Evolutionary conservation across 2,113 vertebrate genomes (phyloP).

Genomic region (Ciconia maguari): DNA sequence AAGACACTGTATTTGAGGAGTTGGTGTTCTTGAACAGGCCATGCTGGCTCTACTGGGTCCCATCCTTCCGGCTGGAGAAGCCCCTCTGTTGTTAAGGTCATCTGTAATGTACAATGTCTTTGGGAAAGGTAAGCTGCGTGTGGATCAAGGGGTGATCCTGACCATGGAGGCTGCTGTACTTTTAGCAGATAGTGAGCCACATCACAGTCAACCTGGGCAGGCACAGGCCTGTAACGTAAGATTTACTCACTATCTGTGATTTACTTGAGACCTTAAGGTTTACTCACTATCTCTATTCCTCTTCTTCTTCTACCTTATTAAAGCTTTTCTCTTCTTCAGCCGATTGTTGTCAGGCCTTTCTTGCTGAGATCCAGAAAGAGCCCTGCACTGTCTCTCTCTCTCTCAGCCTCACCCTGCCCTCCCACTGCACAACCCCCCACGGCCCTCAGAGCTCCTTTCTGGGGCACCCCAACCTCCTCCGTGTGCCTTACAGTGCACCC

Average conservation of each 20-base stretch:
- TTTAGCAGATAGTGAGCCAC: not conserved
- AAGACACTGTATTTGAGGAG: not conserved
- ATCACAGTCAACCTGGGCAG: not conserved
- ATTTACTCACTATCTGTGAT: too few species aligned
- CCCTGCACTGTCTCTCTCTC: not conserved
- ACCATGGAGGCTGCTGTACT: not conserved
- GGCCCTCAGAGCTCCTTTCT: not conserved
- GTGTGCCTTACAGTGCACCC: not conserved
- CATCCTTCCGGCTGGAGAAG: not conserved
- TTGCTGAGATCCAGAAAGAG: not conserved
- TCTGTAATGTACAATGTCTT: too few species aligned
- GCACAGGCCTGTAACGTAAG: not conserved
- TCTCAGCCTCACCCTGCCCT: rapidly evolving
- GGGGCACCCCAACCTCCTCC: not conserved
- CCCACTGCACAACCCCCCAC: not conserved
- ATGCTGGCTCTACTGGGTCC: too few species aligned
- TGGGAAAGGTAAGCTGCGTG: not conserved
- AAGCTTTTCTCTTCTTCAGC: not conserved
- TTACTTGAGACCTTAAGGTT: too few species aligned
- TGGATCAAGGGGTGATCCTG: not conserved
- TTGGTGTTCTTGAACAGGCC: not conserved
- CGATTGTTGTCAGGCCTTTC: not conserved
- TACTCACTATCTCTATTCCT: not conserved
- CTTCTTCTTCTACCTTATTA: not conserved
- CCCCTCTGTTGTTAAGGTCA: not conserved